Evolutionary conservation across 1,140 invertebrate genomes (phyloP), one percentile per base, ranked within the genome.

Genomic region (Scaptodrosophila lebanonensis): DNA sequence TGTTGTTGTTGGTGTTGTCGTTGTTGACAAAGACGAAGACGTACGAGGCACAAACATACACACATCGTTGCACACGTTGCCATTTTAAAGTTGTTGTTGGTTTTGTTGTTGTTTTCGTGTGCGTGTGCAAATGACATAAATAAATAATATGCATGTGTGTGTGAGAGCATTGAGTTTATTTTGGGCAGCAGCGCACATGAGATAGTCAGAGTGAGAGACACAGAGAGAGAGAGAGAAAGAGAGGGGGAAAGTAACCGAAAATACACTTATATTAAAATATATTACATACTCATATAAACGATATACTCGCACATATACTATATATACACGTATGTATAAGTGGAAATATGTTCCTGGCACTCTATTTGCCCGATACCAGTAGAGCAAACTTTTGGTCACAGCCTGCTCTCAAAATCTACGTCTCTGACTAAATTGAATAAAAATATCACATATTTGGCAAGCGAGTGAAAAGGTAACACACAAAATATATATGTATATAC

Each of bases 11-110:
- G 48, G 32, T 49, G 47, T 66, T 59, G 60, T 67, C 54, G 51
- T 79, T 73, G 75, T 82, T 82, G 75, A 82, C 75, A 82, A 82
- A 82, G 75, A 82, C 75, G 75, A 82, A 82, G 75, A 82, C 76
- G 58, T 75, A 82, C 66, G 75, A 82, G 75, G 61, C 60, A 68
- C 44, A 69, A 56, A 66, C 63, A 58, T 22, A 49, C 32, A 49
- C 40, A 40, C 20, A 47, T 11, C n/a, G n/a, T n/a, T n/a, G n/a
- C n/a, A 53, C 36, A 53, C 33, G 43, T 39, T 25, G 12, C 35
- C 35, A 38, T 51, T 51, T 51, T 22, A 11, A 29, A 20, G 44
- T 39, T 32, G 44, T 12, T 17, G 43, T 47, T 17, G 38, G 13
- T 13, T 33, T 22, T 47, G 51, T 42, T 30, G 2, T 7, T 27